phyloP scores from a whole-genome alignment of 2,888 invertebrate species.

The Argyresthia albistria region DNA sequence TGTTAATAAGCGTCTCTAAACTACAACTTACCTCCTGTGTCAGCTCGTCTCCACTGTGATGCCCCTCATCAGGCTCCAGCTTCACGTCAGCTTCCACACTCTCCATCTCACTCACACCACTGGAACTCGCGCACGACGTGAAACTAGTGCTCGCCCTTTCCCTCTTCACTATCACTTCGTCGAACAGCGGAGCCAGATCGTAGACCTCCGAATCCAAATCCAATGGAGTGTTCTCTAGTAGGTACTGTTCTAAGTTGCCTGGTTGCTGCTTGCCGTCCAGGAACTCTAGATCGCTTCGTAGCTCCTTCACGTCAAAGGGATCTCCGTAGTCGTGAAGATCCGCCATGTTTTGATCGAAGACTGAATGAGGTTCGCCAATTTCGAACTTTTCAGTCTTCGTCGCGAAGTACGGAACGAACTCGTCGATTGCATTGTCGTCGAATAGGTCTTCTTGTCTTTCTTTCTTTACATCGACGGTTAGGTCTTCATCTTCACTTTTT shows the following conservation, averaged over 20 bases:
- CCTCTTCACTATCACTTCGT: constrained; percentile 55
- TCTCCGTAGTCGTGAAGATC: constrained; percentile 71
- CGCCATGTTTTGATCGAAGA: constrained; percentile 71
- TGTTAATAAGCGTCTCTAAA: not conserved
- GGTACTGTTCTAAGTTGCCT: constrained; percentile 50
- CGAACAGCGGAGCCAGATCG: constrained; percentile 52
- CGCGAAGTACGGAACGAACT: constrained; percentile 54
- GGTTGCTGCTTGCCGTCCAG: constrained; percentile 52
- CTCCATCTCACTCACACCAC: constrained; percentile 65
- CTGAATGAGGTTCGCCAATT: constrained; percentile 49
- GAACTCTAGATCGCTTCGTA: constrained; percentile 50
- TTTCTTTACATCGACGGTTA: constrained; percentile 42
- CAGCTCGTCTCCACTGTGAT: constrained; percentile 60
- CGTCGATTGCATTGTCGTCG: constrained; percentile 57
- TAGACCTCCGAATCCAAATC: constrained; percentile 38
- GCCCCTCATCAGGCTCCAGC: constrained; percentile 56
- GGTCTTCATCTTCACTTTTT: constrained; percentile 35
- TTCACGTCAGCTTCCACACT: constrained; percentile 47
- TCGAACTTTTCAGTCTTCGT: constrained; percentile 43
- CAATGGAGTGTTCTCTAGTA: constrained; percentile 56
- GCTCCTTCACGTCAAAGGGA: constrained; percentile 42
- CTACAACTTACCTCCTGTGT: constrained; percentile 60
- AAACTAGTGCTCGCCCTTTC: constrained; percentile 66
- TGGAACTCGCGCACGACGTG: constrained; percentile 51
- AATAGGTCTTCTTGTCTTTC: constrained; percentile 48